Base-by-base conservation (phyloP, 2,797 vertebrate genomes). In the Hydrophis major region DNA sequence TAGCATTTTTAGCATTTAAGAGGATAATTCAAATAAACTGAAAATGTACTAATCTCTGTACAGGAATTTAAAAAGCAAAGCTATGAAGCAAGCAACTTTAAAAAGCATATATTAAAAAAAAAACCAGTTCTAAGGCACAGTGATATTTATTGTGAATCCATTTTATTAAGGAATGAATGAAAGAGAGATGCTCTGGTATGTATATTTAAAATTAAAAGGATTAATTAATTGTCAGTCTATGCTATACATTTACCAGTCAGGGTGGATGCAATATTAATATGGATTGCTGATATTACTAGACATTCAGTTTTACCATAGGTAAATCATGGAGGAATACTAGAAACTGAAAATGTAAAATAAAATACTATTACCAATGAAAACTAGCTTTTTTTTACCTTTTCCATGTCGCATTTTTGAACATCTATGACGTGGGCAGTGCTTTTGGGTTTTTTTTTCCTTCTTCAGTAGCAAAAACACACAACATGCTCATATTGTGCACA, bases 131-230 rank as follows among this genome's bases (percentile, higher is more conserved):
- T 27, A 92, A 95, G 56, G 86, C 95, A 92, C 93, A 93, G 92
- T 96, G 94, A 96, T 92, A 96, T 95, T 86, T 87, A 95, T 69
- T 92, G 90, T 95, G 94, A 96, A 92, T 74, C 90, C 93, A 89
- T 94, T 89, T 74, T 74, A 53, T 74, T 89, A 63, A 91, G 95
- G 16, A 91, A 32, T 25, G 57, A 86, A 42, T 96, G 95, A 92
- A 96, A 57, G 78, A 93, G 88, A 94, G 96, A 96, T 93, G 96
- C 87, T 57, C 74, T 87, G 96, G 86, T 4, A 92, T 94, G 86
- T 95, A 97, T 96, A 96, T 96, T 94, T 94, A 90, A 97, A 96
- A 96, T 87, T 90, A 96, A 97, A 94, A 94, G 89, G 95, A 92
- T 94, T 94, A 96, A 95, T 53, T 60, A 90, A 87, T 87, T 87